Evolutionary conservation across 2,113 vertebrate species (phyloP), one percentile per base, ranked within the genome.

Genomic region (Jaculus jaculus): DNA sequence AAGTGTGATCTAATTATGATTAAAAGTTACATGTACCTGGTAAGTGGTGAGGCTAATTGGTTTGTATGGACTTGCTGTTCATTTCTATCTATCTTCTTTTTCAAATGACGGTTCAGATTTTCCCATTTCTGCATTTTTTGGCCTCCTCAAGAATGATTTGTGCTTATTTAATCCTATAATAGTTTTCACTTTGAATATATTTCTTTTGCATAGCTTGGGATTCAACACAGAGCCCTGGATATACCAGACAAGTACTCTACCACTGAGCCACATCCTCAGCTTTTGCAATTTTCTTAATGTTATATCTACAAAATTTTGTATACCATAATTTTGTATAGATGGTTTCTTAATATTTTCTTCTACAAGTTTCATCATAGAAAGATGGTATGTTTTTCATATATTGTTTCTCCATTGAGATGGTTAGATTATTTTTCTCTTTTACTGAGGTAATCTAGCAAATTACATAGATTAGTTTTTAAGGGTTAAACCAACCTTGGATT

Each of bases 231-330:
- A 30, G 12, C 13, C 7, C 15, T n/a, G 11, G 4, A 6, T 28
- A 24, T 51, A 11, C 26, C 23, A 51, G 32, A 18, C 30, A 68
- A 18, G 3, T 1, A 7, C 11, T 47, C 63, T 47, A 83, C 81
- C 39, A n/a, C 42, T 84, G 81, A 51, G 39, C 5, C 47, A 23
- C 13, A 68, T 7, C 20, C 34, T 37, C 21, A n/a, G 39, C 30
- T 69, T 61, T 80, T 69, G 69, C 79, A 71, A 4, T 75, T 92
- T 37, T 54, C 51, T 78, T 72, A 42, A 72, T 63, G 60, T 63
- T 77, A 63, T 34, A 2, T 85, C 87, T 61, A 58, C 81, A 71
- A 95, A 47, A 93, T 86, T 75, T 69, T 61, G 69, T 32, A 16
- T 39, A 24, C 16, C 20, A 63, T 28, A 75, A 85, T 69, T 75